Conservation (phyloP, 2,113 vertebrate species). For the Holacanthus passer region DNA sequence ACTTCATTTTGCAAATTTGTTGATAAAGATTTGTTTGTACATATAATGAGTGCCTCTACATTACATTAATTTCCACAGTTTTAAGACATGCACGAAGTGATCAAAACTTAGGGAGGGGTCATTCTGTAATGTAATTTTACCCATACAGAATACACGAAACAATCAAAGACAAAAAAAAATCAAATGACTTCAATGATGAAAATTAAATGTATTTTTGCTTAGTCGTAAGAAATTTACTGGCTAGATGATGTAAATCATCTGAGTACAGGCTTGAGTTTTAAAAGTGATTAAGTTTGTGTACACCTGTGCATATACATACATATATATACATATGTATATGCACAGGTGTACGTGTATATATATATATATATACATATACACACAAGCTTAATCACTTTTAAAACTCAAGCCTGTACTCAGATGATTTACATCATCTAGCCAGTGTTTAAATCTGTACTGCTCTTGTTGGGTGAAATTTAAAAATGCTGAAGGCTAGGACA, state of each 20-base stretch:
- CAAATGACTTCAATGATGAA: background rate
- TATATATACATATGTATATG: background rate
- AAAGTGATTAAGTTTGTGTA: too few species aligned
- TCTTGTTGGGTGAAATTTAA: background rate
- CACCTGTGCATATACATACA: too few species aligned
- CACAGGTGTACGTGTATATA: background rate
- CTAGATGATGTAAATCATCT: too few species aligned
- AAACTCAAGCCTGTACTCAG: background rate
- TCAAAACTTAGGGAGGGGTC: background rate
- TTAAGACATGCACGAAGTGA: background rate
- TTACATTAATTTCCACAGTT: background rate
- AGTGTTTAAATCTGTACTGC: background rate
- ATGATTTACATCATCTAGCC: background rate
- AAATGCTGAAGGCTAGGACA: background rate
- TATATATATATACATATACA: too few species aligned
- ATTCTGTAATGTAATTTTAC: background rate
- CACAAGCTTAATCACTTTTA: too few species aligned
- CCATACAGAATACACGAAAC: background rate
- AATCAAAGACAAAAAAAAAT: too few species aligned
- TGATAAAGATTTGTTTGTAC: too few species aligned
- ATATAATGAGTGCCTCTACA: too few species aligned
- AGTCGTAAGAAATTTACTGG: too few species aligned
- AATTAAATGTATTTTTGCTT: background rate
- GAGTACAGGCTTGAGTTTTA: too few species aligned
- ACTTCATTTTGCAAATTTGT: too few species aligned